A percentile compares a stretch with the other conserved stretches of the same genome.
These are phyloP conservation scores for Rhinogobio ventralis DNA, from an alignment of 2,797 vertebrate species.

Conservation along the genomic window DNA sequence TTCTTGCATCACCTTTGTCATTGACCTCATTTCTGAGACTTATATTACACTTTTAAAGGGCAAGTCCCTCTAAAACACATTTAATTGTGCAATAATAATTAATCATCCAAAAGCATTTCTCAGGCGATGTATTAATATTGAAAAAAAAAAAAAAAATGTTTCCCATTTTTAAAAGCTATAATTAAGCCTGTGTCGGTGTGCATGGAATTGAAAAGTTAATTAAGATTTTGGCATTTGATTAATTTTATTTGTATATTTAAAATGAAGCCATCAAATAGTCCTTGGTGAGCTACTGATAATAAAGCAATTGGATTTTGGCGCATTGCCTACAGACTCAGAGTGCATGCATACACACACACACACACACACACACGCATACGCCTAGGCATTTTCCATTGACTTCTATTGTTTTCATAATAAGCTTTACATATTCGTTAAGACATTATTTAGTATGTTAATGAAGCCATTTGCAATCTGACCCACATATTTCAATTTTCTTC, in stretches of 20 bases:
- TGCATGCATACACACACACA: too few relatives aligned
- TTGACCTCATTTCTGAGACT: not conserved
- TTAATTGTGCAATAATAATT: slow-evolving; percentile 31
- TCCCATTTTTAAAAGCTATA: slow-evolving; percentile 1
- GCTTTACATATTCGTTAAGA: not conserved
- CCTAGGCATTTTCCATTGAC: not conserved
- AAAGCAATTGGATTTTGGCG: slow-evolving; percentile 3
- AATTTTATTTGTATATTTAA: slow-evolving; percentile 29
- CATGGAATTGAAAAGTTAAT: slow-evolving; percentile 42
- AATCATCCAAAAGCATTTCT: not conserved
- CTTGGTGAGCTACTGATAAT: slow-evolving; percentile 8
- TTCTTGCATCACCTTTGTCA: not conserved
- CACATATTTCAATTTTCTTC: not conserved
- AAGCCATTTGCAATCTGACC: not conserved
- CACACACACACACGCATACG: not conserved
- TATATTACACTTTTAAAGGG: slow-evolving; percentile 5
- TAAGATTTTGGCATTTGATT: slow-evolving; percentile 34
- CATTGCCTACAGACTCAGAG: not conserved
- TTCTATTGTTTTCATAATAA: not conserved
- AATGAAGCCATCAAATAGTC: slow-evolving; percentile 40
- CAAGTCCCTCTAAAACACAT: slow-evolving; percentile 8
- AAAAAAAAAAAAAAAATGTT: not conserved
- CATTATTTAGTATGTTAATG: not conserved
- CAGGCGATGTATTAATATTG: slow-evolving; percentile 7
- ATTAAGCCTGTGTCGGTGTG: slow-evolving; percentile 6